A percentile compares a stretch with the other conserved stretches of the same genome.
These are phyloP conservation scores for Pandemis heparana DNA, from an alignment of 2,888 invertebrate genomes.

Conservation along the genomic window DNA sequence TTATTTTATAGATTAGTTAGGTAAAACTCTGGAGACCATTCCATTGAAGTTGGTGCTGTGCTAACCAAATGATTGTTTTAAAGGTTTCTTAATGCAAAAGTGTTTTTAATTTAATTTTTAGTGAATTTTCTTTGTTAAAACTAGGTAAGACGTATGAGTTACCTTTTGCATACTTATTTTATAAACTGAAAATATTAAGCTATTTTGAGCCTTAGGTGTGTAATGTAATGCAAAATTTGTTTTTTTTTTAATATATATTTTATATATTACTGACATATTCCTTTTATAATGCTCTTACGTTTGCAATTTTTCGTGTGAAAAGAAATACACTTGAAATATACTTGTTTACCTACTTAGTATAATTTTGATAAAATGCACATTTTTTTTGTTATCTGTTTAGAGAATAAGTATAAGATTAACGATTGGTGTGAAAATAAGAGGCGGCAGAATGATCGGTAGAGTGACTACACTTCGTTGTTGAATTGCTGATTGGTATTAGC, in stretches of 20 bases:
- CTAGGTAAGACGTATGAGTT: neutral
- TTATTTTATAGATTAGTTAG: neutral
- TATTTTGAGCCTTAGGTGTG: neutral
- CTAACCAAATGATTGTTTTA: neutral
- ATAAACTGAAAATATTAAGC: neutral
- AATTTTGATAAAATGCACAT: too few relatives aligned
- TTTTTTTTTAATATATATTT: neutral
- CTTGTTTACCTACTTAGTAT: too few relatives aligned
- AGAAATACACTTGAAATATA: neutral
- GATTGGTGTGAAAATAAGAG: too few relatives aligned
- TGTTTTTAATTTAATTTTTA: neutral
- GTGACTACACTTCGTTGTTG: too few relatives aligned
- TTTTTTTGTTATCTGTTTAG: too few relatives aligned
- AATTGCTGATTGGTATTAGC: too few relatives aligned
- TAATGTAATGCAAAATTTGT: too few relatives aligned
- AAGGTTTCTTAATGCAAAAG: constrained; percentile 6
- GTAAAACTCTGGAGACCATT: neutral
- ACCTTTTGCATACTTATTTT: neutral
- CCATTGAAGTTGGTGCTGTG: constrained; percentile 34
- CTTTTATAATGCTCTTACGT: neutral
- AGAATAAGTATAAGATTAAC: too few relatives aligned
- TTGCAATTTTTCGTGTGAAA: neutral
- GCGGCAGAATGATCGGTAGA: too few relatives aligned
- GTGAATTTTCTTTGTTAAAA: neutral
- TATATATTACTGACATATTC: neutral